phyloP scores from a whole-genome alignment of 2,797 vertebrate species.

The Megalops cyprinoides region DNA sequence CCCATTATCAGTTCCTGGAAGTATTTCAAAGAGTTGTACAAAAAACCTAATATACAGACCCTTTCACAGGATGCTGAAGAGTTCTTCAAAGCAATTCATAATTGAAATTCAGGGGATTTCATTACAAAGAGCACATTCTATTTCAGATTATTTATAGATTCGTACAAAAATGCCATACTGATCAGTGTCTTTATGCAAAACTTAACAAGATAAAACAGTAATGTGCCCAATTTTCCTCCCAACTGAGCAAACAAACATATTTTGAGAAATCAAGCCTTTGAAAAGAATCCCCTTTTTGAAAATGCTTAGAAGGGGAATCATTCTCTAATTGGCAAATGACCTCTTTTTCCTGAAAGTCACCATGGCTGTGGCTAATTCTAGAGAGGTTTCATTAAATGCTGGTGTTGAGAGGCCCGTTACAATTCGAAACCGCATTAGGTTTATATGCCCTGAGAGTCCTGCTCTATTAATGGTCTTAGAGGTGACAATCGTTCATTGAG shows the following conservation, averaged over 20 bases:
- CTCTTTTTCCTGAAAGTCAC: neutral
- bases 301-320: neutral
- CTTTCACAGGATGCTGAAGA: neutral
- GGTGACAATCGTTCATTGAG: neutral
- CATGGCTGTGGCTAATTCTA: neutral
- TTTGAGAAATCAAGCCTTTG: neutral
- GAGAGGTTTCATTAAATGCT: neutral
- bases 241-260: neutral
- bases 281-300: neutral
- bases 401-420: neutral
- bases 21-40: slow-evolving; percentile 4
- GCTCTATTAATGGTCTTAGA: neutral
- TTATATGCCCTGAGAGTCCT: neutral
- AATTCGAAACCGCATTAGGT: neutral
- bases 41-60: slow-evolving; percentile 4
- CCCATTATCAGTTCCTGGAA: neutral
- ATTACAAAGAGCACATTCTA: neutral
- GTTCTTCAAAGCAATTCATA: neutral
- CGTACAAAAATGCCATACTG: neutral
- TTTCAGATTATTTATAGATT: neutral
- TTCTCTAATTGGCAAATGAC: neutral
- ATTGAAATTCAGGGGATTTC: slow-evolving; percentile 11
- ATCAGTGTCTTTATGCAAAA: neutral
- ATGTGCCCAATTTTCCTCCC: neutral
- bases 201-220: neutral